A percentile compares a stretch with the other conserved stretches of the same genome.
Conservation (phyloP, 2,113 vertebrate genomes). For the Lepisosteus oculatus region DNA sequence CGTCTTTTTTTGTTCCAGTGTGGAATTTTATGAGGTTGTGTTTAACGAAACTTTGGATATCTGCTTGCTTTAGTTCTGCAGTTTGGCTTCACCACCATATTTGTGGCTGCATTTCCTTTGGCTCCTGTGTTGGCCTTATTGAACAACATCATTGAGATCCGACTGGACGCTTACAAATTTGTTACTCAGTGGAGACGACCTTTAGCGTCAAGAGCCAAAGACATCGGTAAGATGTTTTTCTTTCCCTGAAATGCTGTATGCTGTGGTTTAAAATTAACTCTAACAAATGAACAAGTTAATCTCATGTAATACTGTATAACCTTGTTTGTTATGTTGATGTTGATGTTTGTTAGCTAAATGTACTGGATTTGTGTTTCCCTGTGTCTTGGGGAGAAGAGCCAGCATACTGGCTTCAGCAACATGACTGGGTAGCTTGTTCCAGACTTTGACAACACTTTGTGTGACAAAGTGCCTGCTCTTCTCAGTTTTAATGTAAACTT, state of each 20-base stretch:
- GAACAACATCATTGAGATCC: constrained; percentile 95
- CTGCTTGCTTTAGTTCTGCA: constrained; percentile 76
- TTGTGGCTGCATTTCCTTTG: constrained; percentile 93
- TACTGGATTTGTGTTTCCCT: no score
- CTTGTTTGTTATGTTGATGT: background rate
- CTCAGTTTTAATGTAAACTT: no score
- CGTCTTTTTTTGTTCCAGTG: background rate
- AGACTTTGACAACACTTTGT: no score
- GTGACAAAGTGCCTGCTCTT: no score
- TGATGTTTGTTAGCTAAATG: no score
- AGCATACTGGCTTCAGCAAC: no score
- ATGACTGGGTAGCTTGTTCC: no score
- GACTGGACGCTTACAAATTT: constrained; percentile 94
- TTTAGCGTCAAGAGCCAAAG: constrained; percentile 89
- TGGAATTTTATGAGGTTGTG: background rate
- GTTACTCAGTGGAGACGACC: constrained; percentile 92
- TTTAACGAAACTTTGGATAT: background rate
- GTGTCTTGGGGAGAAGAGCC: no score
- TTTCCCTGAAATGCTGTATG: no score
- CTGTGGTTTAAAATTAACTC: no score
- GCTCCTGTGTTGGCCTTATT: constrained; percentile 90
- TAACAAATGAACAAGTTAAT: no score
- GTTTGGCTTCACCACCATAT: constrained; percentile 96
- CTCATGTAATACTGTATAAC: no score
- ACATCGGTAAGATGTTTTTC: constrained; percentile 76